phyloP scores from a whole-genome alignment of 2,113 vertebrate genomes.

The Notothenia coriiceps region DNA sequence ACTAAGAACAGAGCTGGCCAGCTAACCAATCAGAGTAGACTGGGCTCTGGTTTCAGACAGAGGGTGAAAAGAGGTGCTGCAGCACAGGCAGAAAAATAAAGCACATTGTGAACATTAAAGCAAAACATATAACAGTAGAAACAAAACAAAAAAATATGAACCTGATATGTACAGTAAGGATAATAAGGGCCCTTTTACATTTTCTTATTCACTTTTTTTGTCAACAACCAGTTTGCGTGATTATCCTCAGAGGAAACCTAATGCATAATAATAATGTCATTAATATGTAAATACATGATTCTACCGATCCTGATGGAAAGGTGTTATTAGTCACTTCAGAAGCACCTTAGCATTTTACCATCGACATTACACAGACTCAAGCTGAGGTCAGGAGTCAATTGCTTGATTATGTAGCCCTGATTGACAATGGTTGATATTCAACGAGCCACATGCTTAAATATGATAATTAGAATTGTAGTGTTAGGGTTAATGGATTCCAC shows the following conservation, averaged over 20 bases:
- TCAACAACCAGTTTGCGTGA: conserved; percentile 14
- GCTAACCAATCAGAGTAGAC: too few relatives aligned
- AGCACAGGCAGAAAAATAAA: too few relatives aligned
- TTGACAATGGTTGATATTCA: conserved; percentile 28
- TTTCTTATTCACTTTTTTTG: conserved; percentile 22
- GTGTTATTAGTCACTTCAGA: conserved; percentile 2
- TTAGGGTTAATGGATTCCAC: conserved; percentile 1
- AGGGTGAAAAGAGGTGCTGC: too few relatives aligned
- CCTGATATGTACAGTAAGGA: too few relatives aligned
- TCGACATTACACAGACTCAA: conserved; percentile 4
- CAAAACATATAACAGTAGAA: too few relatives aligned
- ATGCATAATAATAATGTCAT: conserved; percentile 28
- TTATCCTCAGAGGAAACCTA: conserved; percentile 29
- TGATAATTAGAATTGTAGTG: background rate
- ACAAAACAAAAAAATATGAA: too few relatives aligned
- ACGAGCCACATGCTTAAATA: conserved; percentile 11
- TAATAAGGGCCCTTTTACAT: too few relatives aligned
- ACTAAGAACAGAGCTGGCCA: too few relatives aligned
- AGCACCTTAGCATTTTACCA: conserved; percentile 13
- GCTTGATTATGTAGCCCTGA: background rate
- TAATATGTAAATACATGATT: conserved; percentile 37
- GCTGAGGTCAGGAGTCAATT: conserved; percentile 15
- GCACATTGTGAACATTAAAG: too few relatives aligned
- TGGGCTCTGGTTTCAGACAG: too few relatives aligned
- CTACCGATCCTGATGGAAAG: conserved; percentile 8